Evolutionary conservation across 2,797 vertebrate species (phyloP), one percentile per base, ranked within the genome.

Genomic region (Schizopygopsis pylzovi): DNA sequence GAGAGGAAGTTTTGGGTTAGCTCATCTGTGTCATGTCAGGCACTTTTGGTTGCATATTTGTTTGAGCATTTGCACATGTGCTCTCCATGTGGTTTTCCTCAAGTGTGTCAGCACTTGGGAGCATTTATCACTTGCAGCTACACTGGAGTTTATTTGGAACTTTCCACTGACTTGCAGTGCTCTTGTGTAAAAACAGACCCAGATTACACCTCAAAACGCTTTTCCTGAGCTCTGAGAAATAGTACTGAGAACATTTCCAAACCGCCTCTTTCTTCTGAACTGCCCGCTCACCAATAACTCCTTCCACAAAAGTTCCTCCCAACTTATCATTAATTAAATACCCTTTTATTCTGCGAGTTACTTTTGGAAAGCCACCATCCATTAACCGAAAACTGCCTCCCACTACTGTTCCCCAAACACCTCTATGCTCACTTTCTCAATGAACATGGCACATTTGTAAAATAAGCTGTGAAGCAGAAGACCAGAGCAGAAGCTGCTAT

Each of bases 11-110:
- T 90, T 90, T 88, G 88, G 89, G 87, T 89, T 90, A 85, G 89
- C 89, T 89, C 89, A 89, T 90, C 88, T 90, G 89, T 90, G 89
- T 90, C 89, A 90, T 90, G 89, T 90, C 89, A 90, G 85, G 86
- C 88, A 88, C 88, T 90, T 90, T 89, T 88, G 87, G 88, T 82
- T 90, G 89, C 89, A 89, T 89, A 88, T 90, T 90, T 90, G 88
- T 78, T 79, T 88, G 88, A 89, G 87, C 87, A 89, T 89, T 90
- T 89, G 89, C 89, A 90, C 89, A 90, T 90, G 88, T 89, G 85
- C 87, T 89, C 85, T 89, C 89, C 89, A 90, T 90, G 89, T 90
- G 89, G 88, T 89, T 90, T 89, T 87, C 86, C 77, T 90, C 88
- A 90, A 90, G 83, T 89, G 89, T 90, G 86, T 90, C 88, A 76